Evolutionary conservation across 2,797 vertebrate genomes (phyloP), one percentile per base, ranked within the genome.

Genomic region (Craterocephalus amniculus): DNA sequence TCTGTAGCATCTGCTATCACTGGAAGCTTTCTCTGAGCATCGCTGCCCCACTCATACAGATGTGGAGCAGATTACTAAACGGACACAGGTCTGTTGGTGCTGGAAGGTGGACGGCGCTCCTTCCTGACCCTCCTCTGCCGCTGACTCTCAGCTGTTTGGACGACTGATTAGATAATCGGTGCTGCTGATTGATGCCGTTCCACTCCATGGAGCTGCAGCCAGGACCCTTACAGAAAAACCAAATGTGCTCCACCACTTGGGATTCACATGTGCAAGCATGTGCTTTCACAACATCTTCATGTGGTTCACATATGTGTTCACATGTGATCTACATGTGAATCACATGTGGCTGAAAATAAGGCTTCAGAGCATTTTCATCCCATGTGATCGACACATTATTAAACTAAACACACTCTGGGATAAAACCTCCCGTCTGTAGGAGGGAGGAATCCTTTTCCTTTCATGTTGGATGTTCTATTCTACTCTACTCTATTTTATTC

Each of bases 1-100:
- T 34, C 26, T 63, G 71, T 87, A 81, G 81, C 84, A 82, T 83
- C 63, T 74, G 75, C 63, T 72, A 81, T 76, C 63, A 69, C 10
- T 22, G 26, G 13, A 57, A 67, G 67, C 64, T 48, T 77, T 76
- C 63, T 74, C 59, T 68, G 27, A 79, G 51, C 62, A 52, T 74
- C 62, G 54, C 40, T 24, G 27, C 59, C 35, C 68, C 34, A 3
- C n/a, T 58, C 18, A 32, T 54, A 63, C 60, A 71, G 49, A 16
- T n/a, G 68, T 78, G 68, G 51, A 31, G 58, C 60, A 55, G 48
- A 83, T 79, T 70, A 73, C 67, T 72, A 72, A 78, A 78, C 63
- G 49, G 56, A 52, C 8, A 6, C 24, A 6, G 1, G 11, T 64
- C 49, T 77, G 61, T 76, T 81, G 68, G 3, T 67, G 11, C 63